Evolutionary conservation across 2,113 vertebrate species (phyloP).

Genomic region (Myrmecobius fasciatus): DNA sequence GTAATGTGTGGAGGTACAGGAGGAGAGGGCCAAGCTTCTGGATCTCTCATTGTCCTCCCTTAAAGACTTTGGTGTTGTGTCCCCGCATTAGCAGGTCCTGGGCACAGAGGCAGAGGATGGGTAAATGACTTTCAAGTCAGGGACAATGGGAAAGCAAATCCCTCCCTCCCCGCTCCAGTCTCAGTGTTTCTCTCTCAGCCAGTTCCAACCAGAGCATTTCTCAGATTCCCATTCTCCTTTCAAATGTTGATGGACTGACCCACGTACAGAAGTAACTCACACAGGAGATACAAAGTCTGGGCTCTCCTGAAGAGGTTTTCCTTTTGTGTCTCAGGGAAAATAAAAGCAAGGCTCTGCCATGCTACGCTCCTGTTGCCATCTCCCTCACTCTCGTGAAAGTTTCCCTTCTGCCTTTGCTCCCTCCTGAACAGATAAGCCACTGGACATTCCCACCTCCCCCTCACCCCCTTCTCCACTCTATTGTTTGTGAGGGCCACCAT

Average conservation of each 20-base stretch:
- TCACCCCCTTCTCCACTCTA: not conserved
- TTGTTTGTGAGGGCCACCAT: not conserved
- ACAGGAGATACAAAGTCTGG: conserved; percentile 3
- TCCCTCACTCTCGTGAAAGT: not conserved
- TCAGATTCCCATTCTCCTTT: not conserved
- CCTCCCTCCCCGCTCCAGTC: not conserved
- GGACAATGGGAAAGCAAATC: not conserved
- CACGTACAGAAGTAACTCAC: not conserved
- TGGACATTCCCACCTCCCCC: not conserved
- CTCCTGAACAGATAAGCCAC: not conserved
- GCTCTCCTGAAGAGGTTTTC: not conserved
- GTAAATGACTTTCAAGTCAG: not conserved
- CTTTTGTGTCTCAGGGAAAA: not conserved
- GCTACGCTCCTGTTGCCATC: not conserved
- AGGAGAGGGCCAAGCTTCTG: not conserved
- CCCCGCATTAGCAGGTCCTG: not conserved
- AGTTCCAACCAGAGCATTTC: conserved; percentile 1
- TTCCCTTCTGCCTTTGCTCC: conserved; percentile 12
- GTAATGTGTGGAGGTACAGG: not conserved
- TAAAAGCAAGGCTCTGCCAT: not conserved
- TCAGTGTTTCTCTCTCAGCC: not conserved
- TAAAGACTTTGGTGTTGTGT: not conserved
- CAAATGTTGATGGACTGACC: not conserved
- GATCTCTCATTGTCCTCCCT: not conserved
- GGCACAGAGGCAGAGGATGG: not conserved